Evolutionary conservation across 2,113 vertebrate genomes (phyloP), one percentile per base, ranked within the genome.

Genomic region (Suncus etruscus): DNA sequence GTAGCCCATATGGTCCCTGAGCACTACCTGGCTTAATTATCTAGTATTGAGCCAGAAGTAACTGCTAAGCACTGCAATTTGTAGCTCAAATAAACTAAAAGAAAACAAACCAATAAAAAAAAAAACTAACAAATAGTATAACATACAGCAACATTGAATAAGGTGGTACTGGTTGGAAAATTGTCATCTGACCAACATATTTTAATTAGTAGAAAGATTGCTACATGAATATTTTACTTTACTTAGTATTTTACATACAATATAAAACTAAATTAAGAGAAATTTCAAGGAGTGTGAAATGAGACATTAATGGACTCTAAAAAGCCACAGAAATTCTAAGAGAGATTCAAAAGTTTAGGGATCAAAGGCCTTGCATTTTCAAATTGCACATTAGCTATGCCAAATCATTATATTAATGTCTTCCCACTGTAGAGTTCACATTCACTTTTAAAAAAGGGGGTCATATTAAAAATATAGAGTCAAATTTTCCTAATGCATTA

Each of bases 311-410:
- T 85, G 89, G 48, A 89, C 54, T 91, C 31, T 78, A 79, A 94
- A 92, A 90, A 86, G 16, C 82, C 74, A 15, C 11, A 27, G 79
- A 90, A 86, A 61, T 88, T 96, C 54, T 86, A 91, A 89, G 66
- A 94, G 74, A 91, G 70, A 83, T 81, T 95, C 10, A 8, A 88
- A 95, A 96, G 94, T 82, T 96, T 88, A 96, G 48, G n/a, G 79
- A 90, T 96, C 92, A 93, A 94, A 96, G 83, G 45, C 79, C 79
- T 92, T 5, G 22, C 93, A 92, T 91, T 92, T 95, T 91, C 83
- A 92, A 96, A 96, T 86, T 93, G 85, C 83, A 95, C 68, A 93
- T 93, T 94, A 86, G 95, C 87, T 90, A 39, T 83, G 73, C 76
- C 3, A 0, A 93, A 92, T 95, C 92, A 96, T 95, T 93, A 88